Conservation (phyloP, 2,888 invertebrate genomes). For the Hyppa rectilinea region DNA sequence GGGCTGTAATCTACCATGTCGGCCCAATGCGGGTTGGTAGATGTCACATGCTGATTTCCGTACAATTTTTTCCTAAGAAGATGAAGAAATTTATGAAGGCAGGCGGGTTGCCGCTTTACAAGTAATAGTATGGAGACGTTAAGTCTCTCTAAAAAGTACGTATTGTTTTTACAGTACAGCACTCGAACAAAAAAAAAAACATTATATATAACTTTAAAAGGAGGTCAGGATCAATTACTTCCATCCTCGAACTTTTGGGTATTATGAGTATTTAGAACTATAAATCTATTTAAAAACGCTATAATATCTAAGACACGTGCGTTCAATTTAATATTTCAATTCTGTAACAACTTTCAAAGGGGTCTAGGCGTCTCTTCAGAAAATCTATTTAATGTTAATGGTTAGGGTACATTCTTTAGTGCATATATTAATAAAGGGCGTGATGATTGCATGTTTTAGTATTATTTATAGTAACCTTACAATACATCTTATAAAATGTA, state of each 20-base stretch:
- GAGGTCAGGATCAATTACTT: constrained; percentile 12
- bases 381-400: constrained; percentile 36
- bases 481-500: constrained; percentile 36
- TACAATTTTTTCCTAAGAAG: too few relatives aligned
- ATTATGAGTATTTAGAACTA: constrained; percentile 42
- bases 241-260: constrained; percentile 17
- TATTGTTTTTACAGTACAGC: constrained; percentile 8
- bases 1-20: background rate
- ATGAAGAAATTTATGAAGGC: background rate
- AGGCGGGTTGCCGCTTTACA: background rate
- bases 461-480: constrained; percentile 33
- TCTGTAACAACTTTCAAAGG: constrained; percentile 44
- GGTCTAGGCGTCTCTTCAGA: constrained; percentile 66
- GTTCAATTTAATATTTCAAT: constrained; percentile 53
- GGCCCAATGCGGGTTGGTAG: background rate
- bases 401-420: constrained; percentile 19
- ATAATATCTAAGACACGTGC: constrained; percentile 67
- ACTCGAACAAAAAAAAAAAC: background rate
- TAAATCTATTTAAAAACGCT: constrained; percentile 62
- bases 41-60: background rate
- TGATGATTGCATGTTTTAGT: constrained; percentile 20
- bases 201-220: background rate
- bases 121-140: background rate
- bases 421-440: constrained; percentile 13
- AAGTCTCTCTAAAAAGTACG: background rate